These are phyloP conservation scores for Aphelenchoides bicaudatus DNA, from an alignment of 2,888 invertebrate species.

Conservation along the genomic window DNA sequence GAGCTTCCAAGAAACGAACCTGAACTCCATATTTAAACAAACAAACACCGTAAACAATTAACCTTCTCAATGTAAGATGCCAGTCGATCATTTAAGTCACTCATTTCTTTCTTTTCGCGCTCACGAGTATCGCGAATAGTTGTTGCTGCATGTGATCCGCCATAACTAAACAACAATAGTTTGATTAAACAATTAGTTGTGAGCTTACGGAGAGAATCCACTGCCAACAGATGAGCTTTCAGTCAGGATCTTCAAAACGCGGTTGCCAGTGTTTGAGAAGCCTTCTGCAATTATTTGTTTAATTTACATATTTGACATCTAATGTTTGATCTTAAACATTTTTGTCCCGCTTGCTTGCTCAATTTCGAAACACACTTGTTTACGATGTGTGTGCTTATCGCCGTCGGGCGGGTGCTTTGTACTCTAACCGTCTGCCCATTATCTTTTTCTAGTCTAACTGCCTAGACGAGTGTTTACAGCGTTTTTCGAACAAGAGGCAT, in stretches of 20 bases:
- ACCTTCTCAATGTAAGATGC: constrained; percentile 39
- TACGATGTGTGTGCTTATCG: too few species aligned
- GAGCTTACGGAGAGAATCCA: constrained; percentile 46
- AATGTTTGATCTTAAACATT: too few species aligned
- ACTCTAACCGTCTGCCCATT: too few species aligned
- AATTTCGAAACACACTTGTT: too few species aligned
- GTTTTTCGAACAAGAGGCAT: too few species aligned
- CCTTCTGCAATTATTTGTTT: neutral
- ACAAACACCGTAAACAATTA: neutral
- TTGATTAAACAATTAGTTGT: too few species aligned
- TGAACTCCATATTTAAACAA: constrained; percentile 3
- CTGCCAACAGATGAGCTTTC: constrained; percentile 44
- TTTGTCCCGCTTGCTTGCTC: too few species aligned
- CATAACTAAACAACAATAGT: too few species aligned
- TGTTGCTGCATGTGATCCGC: constrained; percentile 59
- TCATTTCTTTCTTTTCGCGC: constrained; percentile 65
- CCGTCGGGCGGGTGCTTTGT: too few species aligned
- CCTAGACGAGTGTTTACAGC: too few species aligned
- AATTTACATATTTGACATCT: too few species aligned
- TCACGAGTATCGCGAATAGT: constrained; percentile 62
- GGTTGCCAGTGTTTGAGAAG: constrained; percentile 30
- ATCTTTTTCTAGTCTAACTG: too few species aligned
- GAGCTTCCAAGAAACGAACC: constrained; percentile 61
- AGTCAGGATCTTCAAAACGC: constrained; percentile 58
- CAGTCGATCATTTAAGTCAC: constrained; percentile 65